phyloP scores from a whole-genome alignment of 37 sponge, comb jelly and placozoan species.

The Halichondria panicea region DNA sequence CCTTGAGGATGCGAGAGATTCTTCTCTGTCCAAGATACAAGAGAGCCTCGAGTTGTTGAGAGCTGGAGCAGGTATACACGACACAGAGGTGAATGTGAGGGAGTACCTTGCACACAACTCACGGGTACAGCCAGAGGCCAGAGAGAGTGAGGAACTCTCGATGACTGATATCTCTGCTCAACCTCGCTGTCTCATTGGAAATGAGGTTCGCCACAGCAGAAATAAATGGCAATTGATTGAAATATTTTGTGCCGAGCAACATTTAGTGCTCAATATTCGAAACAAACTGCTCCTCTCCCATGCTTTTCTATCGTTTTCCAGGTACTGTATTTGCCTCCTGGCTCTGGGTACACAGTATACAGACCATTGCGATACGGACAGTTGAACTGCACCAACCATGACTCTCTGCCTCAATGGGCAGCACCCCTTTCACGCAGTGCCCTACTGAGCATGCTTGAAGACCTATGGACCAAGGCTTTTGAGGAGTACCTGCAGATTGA shows the following conservation, averaged over 20 bases:
- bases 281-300: not conserved
- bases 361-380: slow-evolving; percentile 79
- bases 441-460: slow-evolving; percentile 73
- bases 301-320: slow-evolving; percentile 1
- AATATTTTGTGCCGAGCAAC: too few species aligned
- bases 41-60: slow-evolving; percentile 9
- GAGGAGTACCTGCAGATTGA: slow-evolving; percentile 63
- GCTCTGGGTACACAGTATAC: slow-evolving; percentile 55
- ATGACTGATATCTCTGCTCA: slow-evolving; percentile 51
- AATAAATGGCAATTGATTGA: too few species aligned
- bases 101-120: slow-evolving; percentile 52
- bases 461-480: slow-evolving; percentile 83
- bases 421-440: slow-evolving; percentile 16
- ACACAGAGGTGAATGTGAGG: slow-evolving; percentile 6
- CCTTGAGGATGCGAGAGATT: slow-evolving; percentile 26
- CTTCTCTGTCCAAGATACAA: slow-evolving; percentile 14
- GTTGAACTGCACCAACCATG: slow-evolving; percentile 25
- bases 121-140: slow-evolving; percentile 28
- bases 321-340: slow-evolving; percentile 75
- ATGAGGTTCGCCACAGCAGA: slow-evolving; percentile 71
- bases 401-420: not conserved
- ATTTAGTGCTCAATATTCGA: not conserved
- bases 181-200: slow-evolving; percentile 77
- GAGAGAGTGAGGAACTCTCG: slow-evolving; percentile 34
- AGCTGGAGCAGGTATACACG: slow-evolving; percentile 8